Base-by-base conservation (phyloP, 2,888 invertebrate species). In the Laspeyria flexula region DNA sequence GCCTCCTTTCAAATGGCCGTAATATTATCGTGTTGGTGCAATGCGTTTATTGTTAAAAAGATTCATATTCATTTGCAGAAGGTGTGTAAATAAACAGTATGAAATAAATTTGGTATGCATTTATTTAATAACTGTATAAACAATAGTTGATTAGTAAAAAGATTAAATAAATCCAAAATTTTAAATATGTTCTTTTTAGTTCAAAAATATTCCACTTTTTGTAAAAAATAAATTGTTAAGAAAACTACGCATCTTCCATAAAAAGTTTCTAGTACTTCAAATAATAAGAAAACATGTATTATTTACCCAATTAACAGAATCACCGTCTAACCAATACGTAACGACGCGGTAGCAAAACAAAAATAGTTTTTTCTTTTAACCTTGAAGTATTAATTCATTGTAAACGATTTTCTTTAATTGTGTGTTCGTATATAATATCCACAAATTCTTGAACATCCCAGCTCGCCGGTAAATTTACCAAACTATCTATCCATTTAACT, bases 371-470 rank as follows among this genome's bases (percentile, higher is more conserved):
- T 55, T 55, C 23, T 38, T 23, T 11, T n/a, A 15, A 31, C 68
- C 64, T 59, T 67, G 68, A 25, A 31, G 12, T 49, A 42, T 58
- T 46, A 23, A 47, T 5, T 18, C 18, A 47, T 38, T 39, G 40
- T 50, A 34, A 51, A 64, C 42, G 10, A 7, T 53, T 53, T 66
- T 49, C 18, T 39, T 42, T 52, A 58, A 66, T 64, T 63, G 42
- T 21, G 1, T 29, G 9, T 27, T 11, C 27, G 9, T 27, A 11
- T 37, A 7, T 10, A 27, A 5, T 21, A 4, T 29, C 3, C 10
- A 33, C 2, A 7, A 13, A 1, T 5, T 33, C 1, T 15, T 33
- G 15, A 15, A 15, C 6, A 3, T 6, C 1, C 25, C 25, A 7
- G 25, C 5, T 25, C 1, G 25, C 3, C 7, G 7, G 25, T 25